phyloP scores from a whole-genome alignment of 64 coral and sea anemone genomes.

The Platygyra sinensis region DNA sequence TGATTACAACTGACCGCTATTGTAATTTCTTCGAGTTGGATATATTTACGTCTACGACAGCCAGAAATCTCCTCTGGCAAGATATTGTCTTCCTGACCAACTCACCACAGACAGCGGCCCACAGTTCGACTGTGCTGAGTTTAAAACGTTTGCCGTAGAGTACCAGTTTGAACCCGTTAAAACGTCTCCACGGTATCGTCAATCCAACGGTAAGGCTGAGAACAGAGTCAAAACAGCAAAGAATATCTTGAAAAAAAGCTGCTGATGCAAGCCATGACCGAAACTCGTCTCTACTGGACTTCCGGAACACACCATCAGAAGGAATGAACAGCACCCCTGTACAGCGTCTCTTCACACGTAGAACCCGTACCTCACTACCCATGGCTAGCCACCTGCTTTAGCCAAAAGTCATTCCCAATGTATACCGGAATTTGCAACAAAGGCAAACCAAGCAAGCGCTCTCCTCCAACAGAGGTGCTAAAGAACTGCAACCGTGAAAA shows the following conservation, averaged over 20 bases:
- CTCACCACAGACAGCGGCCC: slow-evolving; percentile 45
- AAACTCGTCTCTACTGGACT: slow-evolving; percentile 43
- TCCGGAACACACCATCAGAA: too few relatives aligned
- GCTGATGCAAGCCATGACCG: slow-evolving; percentile 19
- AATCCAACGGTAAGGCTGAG: slow-evolving; percentile 58
- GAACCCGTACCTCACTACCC: too few relatives aligned
- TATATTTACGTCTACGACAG: slow-evolving; percentile 42
- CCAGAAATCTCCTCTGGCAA: slow-evolving; percentile 38
- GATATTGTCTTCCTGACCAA: slow-evolving; percentile 14
- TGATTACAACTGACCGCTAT: not conserved
- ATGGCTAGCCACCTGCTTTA: too few relatives aligned
- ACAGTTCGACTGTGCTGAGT: slow-evolving; percentile 37
- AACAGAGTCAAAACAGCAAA: slow-evolving; percentile 59
- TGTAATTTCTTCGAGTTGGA: too few relatives aligned
- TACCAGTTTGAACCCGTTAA: slow-evolving; percentile 50
- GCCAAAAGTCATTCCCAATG: too few relatives aligned
- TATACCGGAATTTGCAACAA: too few relatives aligned
- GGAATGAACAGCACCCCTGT: too few relatives aligned
- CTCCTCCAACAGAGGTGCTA: too few relatives aligned
- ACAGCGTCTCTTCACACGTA: too few relatives aligned
- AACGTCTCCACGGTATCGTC: slow-evolving; percentile 37
- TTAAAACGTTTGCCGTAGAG: slow-evolving; percentile 27
- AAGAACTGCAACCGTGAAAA: too few relatives aligned
- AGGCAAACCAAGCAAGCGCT: too few relatives aligned
- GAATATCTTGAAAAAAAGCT: slow-evolving; percentile 42